Base-by-base conservation (phyloP, 2,888 invertebrate genomes). In the Drosophila meridionalis region DNA sequence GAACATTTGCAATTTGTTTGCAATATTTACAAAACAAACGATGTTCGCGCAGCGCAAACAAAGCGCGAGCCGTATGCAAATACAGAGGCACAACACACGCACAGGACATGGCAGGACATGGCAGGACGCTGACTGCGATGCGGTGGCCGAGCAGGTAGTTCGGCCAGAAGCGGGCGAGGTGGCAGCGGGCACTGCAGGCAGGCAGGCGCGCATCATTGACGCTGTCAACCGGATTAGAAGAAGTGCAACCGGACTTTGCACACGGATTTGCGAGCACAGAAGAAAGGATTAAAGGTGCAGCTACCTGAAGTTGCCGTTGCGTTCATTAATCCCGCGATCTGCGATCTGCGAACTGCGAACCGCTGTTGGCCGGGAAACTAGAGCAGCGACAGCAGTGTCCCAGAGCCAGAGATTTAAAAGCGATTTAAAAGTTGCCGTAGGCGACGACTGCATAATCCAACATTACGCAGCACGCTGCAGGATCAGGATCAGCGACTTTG, bases 11-110 rank as follows among this genome's bases (percentile, higher is more conserved):
- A 42, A 42, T 56, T 42, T 20, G 30, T 7, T 30, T 55, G 61
- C 66, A 75, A 73, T 89, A 87, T 85, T 85, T 87, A 79, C 85
- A 73, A 72, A 85, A 89, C 85, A 84, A 87, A 73, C 70, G 56
- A 42, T 72, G 61, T 69, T 57, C 62, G 67, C 64, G 20, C 50
- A 78, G 60, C n/a, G 76, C 78, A 81, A 75, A 83, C 82, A 73
- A 40, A 73, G 64, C 56, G 58, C 53, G 30, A 55, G 38, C 47
- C 65, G 64, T 57, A 85, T 85, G 82, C 82, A 85, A 85, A 84
- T 72, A 59, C 34, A 55, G 9, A 20, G 20, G 69, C 59, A 34
- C 38, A 61, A 26, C 50, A 34, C 36, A 53, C 34, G 57, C 47
- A 26, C 28, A 56, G 42, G 40, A 68, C 58, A 20, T 20, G 56